These are phyloP conservation scores for Rallus crepitans DNA, from an alignment of 2,797 vertebrate species.

Conservation along the genomic window DNA sequence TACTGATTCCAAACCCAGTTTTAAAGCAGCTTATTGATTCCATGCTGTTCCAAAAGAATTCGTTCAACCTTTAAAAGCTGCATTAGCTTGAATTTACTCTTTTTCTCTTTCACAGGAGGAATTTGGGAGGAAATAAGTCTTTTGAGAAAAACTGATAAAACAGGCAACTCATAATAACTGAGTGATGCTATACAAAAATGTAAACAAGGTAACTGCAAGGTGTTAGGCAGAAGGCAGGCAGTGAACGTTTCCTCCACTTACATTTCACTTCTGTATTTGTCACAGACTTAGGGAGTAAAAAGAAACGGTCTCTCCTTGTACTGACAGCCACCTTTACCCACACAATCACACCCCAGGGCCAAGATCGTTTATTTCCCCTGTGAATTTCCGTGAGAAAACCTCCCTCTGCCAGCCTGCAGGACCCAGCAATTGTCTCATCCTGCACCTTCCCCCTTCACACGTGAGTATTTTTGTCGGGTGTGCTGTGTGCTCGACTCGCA, in stretches of 20 bases:
- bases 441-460: background rate
- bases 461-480: background rate
- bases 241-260: background rate
- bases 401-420: background rate
- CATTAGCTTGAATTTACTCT: background rate
- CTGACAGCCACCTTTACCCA: background rate
- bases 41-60: background rate
- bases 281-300: background rate
- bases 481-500: background rate
- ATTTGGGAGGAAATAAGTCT: background rate
- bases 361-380: background rate
- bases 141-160: background rate
- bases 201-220: background rate
- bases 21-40: background rate
- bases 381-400: background rate
- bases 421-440: background rate
- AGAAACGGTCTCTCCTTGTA: background rate
- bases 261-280: background rate
- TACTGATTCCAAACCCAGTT: background rate
- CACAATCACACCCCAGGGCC: rapidly evolving
- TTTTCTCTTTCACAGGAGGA: background rate
- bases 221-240: background rate
- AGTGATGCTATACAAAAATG: background rate
- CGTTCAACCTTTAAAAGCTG: background rate
- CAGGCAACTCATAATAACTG: background rate